A percentile compares a stretch with the other conserved stretches of the same genome.
Conservation (phyloP, 2,888 invertebrate genomes). For the Willowsia nigromaculata region DNA sequence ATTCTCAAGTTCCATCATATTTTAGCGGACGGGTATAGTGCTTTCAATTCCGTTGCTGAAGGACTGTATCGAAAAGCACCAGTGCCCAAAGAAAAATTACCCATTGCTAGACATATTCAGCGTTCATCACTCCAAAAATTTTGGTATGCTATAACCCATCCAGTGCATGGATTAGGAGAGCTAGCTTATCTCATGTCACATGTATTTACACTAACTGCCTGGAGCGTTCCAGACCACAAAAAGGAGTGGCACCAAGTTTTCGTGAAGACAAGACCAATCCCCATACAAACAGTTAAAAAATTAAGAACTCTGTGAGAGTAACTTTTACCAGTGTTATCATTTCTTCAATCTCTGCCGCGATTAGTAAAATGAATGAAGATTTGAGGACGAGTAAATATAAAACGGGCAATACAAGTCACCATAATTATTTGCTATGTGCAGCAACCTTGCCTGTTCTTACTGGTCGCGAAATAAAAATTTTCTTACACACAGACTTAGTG, state of each 20-base stretch:
- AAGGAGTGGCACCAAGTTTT: neutral
- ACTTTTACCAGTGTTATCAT: neutral
- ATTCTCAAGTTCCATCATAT: too few relatives aligned
- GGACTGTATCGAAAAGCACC: too few relatives aligned
- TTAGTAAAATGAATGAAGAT: too few relatives aligned
- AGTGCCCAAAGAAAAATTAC: too few relatives aligned
- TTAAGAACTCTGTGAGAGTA: neutral
- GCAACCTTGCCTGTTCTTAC: neutral
- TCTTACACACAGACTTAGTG: neutral
- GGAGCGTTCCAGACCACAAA: neutral
- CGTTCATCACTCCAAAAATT: too few relatives aligned
- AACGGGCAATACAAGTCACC: too few relatives aligned
- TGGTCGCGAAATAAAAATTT: neutral
- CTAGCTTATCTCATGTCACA: neutral
- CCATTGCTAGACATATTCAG: too few relatives aligned
- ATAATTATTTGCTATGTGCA: neutral
- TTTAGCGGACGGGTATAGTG: too few relatives aligned
- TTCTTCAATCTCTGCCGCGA: neutral
- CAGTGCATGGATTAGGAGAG: neutral
- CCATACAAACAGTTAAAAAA: neutral
- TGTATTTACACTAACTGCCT: neutral
- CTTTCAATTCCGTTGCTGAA: too few relatives aligned
- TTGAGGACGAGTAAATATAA: too few relatives aligned
- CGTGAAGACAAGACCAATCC: neutral
- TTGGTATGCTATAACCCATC: too few relatives aligned